Conservation (phyloP, 2,888 invertebrate species). For the Melanostoma scalare region DNA sequence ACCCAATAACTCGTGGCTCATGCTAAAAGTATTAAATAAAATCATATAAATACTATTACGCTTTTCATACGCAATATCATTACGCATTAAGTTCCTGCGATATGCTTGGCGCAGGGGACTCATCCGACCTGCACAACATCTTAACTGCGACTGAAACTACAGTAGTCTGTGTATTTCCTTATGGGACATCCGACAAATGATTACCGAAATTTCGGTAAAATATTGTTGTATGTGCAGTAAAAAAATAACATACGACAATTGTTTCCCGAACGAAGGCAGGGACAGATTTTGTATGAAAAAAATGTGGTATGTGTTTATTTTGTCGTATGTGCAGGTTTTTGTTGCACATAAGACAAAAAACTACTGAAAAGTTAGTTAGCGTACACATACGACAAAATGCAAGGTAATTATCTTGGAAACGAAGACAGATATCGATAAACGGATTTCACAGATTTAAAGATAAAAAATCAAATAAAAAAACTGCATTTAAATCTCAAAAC, state of each 20-base stretch:
- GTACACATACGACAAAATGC: not conserved
- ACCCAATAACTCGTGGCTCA: too few relatives aligned
- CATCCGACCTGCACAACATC: conserved; percentile 3
- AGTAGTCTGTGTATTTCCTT: not conserved
- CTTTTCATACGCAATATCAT: too few relatives aligned
- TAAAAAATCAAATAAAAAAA: not conserved
- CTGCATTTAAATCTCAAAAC: conserved; percentile 1
- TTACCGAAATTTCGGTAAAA: not conserved
- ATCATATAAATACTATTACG: too few relatives aligned
- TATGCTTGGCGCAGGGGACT: conserved; percentile 4
- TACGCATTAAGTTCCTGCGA: conserved; percentile 11
- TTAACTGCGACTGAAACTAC: conserved; percentile 16
- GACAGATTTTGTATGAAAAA: conserved; percentile 12
- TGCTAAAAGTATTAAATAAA: too few relatives aligned
- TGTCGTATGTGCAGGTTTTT: conserved; percentile 1
- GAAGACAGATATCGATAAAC: conserved; percentile 1
- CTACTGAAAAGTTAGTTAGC: too few relatives aligned
- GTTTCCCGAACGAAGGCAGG: not conserved
- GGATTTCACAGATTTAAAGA: not conserved
- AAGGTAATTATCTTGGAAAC: conserved; percentile 2
- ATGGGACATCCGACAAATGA: too few relatives aligned
- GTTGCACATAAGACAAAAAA: not conserved
- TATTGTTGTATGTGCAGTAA: conserved; percentile 6
- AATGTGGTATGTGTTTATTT: conserved; percentile 8
- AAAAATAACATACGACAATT: not conserved